These are phyloP conservation scores for Oceanodroma leucorhoa DNA, from an alignment of 2,797 vertebrate species.

Conservation along the genomic window DNA sequence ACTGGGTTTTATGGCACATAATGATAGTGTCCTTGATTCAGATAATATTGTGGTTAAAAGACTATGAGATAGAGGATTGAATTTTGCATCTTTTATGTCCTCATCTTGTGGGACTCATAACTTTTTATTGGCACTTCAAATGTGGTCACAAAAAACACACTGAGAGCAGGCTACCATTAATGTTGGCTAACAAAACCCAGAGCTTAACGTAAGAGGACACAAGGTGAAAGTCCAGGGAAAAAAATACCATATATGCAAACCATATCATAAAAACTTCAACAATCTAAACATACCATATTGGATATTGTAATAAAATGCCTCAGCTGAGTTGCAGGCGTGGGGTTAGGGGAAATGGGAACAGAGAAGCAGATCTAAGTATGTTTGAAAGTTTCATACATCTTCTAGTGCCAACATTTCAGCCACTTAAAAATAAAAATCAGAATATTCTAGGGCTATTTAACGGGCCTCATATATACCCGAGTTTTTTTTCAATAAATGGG, in stretches of 20 bases:
- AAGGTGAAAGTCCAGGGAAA: neutral
- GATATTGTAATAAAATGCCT: neutral
- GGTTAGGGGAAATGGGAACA: neutral
- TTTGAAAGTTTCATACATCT: neutral
- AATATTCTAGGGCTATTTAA: neutral
- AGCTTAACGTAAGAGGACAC: neutral
- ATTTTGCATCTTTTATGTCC: constrained; percentile 47
- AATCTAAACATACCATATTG: neutral
- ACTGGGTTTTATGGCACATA: neutral
- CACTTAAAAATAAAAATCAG: neutral
- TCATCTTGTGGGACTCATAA: constrained; percentile 20
- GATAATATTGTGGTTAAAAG: constrained; percentile 20
- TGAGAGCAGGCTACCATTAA: constrained; percentile 12
- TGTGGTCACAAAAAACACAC: constrained; percentile 23
- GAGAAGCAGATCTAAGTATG: neutral
- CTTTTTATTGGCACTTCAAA: constrained; percentile 29
- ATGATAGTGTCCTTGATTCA: constrained; percentile 1
- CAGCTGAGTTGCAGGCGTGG: neutral
- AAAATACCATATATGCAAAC: neutral
- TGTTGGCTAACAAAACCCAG: neutral
- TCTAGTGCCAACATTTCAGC: neutral
- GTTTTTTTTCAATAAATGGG: accelerated
- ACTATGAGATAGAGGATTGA: neutral
- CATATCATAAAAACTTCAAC: neutral
- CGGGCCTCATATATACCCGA: neutral